phyloP scores from a whole-genome alignment of 2,797 vertebrate genomes.

The Margarornis squamiger region DNA sequence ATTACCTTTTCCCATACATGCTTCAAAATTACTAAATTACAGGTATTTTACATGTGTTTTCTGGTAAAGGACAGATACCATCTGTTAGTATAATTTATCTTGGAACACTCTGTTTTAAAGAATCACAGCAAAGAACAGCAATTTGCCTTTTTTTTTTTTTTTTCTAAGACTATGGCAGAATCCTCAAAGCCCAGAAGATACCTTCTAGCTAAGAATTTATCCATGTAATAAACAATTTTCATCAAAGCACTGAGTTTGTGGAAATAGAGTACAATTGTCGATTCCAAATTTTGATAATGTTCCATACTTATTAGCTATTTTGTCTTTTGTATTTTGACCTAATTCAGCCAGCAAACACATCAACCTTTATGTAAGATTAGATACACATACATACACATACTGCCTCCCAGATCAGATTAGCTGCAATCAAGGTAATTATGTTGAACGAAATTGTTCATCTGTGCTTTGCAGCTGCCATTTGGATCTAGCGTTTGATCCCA shows the following conservation, averaged over 20 bases:
- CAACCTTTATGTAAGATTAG: conserved; percentile 71
- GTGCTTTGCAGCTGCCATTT: conserved; percentile 72
- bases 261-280: conserved; percentile 76
- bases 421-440: conserved; percentile 81
- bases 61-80: conserved; percentile 82
- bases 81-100: conserved; percentile 92
- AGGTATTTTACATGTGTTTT: conserved; percentile 87
- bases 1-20: conserved; percentile 77
- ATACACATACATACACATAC: conserved; percentile 63
- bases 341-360: conserved; percentile 75
- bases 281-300: conserved; percentile 80
- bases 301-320: conserved; percentile 78
- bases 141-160: conserved; percentile 86
- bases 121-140: conserved; percentile 96
- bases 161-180: conserved; percentile 78
- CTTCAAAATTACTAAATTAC: conserved; percentile 83
- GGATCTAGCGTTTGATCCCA: conserved; percentile 80
- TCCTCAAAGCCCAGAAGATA: conserved; percentile 92
- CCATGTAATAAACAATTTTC: conserved; percentile 86
- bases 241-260: conserved; percentile 76
- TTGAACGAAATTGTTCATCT: conserved; percentile 75
- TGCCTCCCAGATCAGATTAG: conserved; percentile 79
- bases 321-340: conserved; percentile 82
- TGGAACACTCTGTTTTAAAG: conserved; percentile 84
- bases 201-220: conserved; percentile 81